Percentiles rank a stretch among this genome's conserved stretches.
Evolutionary conservation across 2,113 vertebrate genomes (phyloP).

Genomic region (Istiophorus platypterus): DNA sequence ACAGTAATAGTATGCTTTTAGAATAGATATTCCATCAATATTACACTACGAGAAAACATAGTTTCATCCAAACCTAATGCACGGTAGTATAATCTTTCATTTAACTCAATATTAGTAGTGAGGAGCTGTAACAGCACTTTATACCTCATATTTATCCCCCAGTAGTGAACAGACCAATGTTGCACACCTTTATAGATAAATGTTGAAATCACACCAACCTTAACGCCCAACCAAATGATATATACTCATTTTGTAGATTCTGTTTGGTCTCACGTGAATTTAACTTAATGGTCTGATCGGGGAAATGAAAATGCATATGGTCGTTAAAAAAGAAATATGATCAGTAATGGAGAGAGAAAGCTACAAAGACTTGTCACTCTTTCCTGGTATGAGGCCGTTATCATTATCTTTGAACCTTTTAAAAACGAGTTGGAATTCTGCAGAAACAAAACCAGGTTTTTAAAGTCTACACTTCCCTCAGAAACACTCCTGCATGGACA

Average conservation of each 20-base stretch:
- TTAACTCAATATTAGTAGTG: background rate
- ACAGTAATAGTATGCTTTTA: background rate
- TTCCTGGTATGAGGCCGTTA: background rate
- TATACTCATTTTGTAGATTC: slow-evolving; percentile 54
- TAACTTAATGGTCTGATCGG: slow-evolving; percentile 22
- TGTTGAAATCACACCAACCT: slow-evolving; percentile 57
- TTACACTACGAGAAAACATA: background rate
- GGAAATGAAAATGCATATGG: slow-evolving; percentile 46
- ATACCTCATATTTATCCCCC: slow-evolving; percentile 20
- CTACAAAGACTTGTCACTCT: slow-evolving; percentile 45
- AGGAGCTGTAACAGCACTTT: slow-evolving; percentile 5
- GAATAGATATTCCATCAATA: slow-evolving; percentile 17
- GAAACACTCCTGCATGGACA: slow-evolving; percentile 22
- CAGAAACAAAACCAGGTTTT: slow-evolving; percentile 14
- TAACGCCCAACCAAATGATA: slow-evolving; percentile 54
- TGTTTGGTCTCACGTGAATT: slow-evolving; percentile 59
- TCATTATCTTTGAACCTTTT: slow-evolving; percentile 48
- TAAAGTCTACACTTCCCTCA: background rate
- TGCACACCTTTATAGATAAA: slow-evolving; percentile 56
- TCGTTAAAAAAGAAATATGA: slow-evolving; percentile 38
- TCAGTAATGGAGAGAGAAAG: slow-evolving; percentile 43
- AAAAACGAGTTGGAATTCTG: slow-evolving; percentile 44
- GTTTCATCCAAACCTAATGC: background rate
- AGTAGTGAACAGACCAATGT: slow-evolving; percentile 23
- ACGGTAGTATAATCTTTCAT: slow-evolving; percentile 13